These are phyloP conservation scores for Gobius niger DNA, from an alignment of 2,113 vertebrate genomes.

Conservation along the genomic window DNA sequence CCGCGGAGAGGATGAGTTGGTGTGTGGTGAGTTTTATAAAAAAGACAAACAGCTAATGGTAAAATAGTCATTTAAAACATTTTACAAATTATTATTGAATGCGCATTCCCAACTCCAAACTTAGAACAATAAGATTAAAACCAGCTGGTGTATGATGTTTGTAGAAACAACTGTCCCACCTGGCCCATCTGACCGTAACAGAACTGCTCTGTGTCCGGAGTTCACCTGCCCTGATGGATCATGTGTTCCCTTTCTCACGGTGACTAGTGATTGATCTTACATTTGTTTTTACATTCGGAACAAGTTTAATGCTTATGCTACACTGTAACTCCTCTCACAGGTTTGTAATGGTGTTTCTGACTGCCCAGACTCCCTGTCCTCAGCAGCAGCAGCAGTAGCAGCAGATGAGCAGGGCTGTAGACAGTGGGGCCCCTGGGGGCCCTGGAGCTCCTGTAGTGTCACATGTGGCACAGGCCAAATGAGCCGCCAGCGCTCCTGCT, in stretches of 20 bases:
- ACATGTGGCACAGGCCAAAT: conserved; percentile 80
- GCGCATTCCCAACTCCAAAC: no score
- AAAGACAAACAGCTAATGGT: background rate
- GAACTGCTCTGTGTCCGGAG: conserved; percentile 72
- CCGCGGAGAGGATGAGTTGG: conserved; percentile 79
- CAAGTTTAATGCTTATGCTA: background rate
- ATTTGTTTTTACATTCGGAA: background rate
- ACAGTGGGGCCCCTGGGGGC: conserved; percentile 81
- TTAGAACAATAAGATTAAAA: no score
- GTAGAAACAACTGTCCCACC: conserved; percentile 63
- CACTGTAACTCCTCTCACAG: conserved; percentile 54
- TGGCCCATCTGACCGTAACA: conserved; percentile 57
- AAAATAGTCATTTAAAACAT: no score
- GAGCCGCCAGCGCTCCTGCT: conserved; percentile 73
- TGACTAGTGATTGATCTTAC: conserved; percentile 30
- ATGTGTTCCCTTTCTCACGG: conserved; percentile 81
- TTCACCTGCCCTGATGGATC: conserved; percentile 79
- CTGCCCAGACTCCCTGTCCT: conserved; percentile 59
- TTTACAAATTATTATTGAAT: no score
- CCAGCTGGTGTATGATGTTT: no score
- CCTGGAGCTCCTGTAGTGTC: conserved; percentile 81
- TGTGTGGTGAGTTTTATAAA: conserved; percentile 77
- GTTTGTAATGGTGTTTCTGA: conserved; percentile 83
- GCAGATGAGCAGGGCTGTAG: conserved; percentile 79
- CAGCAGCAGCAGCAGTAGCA: conserved; percentile 17